Conservation (phyloP, 2,113 vertebrate genomes). For the Thryonomys swinderianus region DNA sequence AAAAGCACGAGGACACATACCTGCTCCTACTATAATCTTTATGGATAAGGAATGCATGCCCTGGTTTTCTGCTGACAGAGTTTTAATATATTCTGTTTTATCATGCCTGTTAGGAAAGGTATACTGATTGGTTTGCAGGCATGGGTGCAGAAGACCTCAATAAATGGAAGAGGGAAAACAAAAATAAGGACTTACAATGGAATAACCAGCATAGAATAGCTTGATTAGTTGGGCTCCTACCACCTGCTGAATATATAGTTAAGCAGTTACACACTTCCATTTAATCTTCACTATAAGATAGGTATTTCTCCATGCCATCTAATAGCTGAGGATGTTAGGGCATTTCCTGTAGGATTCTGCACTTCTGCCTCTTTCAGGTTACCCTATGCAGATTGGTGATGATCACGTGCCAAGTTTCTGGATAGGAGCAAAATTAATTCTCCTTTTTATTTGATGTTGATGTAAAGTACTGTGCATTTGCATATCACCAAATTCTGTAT, state of each 20-base stretch:
- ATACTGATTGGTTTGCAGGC: not conserved
- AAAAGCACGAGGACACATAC: not conserved
- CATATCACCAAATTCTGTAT: not conserved
- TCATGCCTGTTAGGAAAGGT: not conserved
- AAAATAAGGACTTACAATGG: not conserved
- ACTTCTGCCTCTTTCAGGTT: not conserved
- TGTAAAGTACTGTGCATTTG: not conserved
- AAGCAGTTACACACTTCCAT: not conserved
- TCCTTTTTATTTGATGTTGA: slow-evolving; percentile 12
- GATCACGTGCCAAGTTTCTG: not conserved
- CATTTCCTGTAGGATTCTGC: not conserved
- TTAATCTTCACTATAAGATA: not conserved
- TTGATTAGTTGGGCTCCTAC: not conserved
- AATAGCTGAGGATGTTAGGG: not conserved
- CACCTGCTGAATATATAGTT: not conserved
- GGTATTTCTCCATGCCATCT: not conserved
- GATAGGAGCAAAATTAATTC: not conserved
- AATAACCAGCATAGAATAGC: not conserved
- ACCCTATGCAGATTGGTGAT: not conserved
- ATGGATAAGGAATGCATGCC: not conserved
- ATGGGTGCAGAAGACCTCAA: not conserved
- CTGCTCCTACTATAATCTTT: slow-evolving; percentile 13
- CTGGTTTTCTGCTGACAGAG: not conserved
- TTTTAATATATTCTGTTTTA: not conserved
- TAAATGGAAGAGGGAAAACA: not conserved